These are phyloP conservation scores for Hemibagrus guttatus DNA, from an alignment of 2,797 vertebrate genomes.

Conservation along the genomic window DNA sequence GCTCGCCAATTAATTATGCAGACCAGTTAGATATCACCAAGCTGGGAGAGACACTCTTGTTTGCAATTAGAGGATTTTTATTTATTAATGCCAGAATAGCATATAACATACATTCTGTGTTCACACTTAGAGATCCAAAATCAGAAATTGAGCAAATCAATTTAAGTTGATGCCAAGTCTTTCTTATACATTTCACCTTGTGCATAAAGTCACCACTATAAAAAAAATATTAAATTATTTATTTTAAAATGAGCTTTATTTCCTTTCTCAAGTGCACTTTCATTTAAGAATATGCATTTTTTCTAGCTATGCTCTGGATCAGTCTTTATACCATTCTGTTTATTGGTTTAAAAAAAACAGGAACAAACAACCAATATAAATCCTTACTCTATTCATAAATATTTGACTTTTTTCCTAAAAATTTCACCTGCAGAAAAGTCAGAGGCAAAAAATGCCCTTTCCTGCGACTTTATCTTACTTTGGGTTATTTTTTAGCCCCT, in stretches of 20 bases:
- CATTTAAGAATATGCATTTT: constrained; percentile 49
- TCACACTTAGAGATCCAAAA: constrained; percentile 57
- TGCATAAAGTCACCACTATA: constrained; percentile 47
- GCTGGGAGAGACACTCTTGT: constrained; percentile 56
- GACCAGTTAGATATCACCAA: constrained; percentile 64
- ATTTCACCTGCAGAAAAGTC: not conserved
- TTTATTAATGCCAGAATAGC: not conserved
- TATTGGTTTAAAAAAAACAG: not conserved
- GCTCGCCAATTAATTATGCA: constrained; percentile 71
- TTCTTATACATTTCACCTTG: constrained; percentile 31
- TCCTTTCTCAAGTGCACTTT: constrained; percentile 32
- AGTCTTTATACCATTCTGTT: not conserved
- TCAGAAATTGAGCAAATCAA: constrained; percentile 51
- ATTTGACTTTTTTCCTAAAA: not conserved
- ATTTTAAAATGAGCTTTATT: constrained; percentile 5
- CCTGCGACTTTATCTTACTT: not conserved
- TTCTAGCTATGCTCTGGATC: constrained; percentile 51
- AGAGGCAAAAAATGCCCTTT: not conserved
- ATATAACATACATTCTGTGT: not conserved
- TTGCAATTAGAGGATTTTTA: constrained; percentile 54
- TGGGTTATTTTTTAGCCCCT: not conserved
- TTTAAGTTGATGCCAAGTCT: constrained; percentile 60
- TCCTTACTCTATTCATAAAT: no score
- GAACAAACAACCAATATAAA: no score
- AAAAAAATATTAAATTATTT: constrained; percentile 33